phyloP scores from a whole-genome alignment of 2,113 vertebrate genomes.

The Microcebus ravelobensis region DNA sequence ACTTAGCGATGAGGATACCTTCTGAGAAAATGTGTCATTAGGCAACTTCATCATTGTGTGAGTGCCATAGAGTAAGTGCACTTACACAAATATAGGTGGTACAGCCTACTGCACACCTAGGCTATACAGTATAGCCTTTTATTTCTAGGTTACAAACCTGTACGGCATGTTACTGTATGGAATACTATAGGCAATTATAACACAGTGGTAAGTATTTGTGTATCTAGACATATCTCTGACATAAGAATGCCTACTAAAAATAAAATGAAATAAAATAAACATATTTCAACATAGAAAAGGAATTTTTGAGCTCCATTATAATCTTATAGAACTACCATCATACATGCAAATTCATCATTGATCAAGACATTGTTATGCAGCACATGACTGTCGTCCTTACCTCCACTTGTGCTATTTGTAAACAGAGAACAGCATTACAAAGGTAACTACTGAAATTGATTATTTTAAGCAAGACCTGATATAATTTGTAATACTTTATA shows the following conservation, averaged over 20 bases:
- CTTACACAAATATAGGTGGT: background rate
- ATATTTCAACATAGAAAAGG: background rate
- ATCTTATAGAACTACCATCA: background rate
- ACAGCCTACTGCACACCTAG: background rate
- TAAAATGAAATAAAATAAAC: background rate
- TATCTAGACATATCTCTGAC: background rate
- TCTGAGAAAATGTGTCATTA: background rate
- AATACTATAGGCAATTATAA: background rate
- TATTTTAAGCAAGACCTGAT: conserved; percentile 12
- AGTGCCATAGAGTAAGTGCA: background rate
- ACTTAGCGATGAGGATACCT: background rate
- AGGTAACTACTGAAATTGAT: conserved; percentile 35
- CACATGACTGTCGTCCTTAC: background rate
- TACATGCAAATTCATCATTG: background rate
- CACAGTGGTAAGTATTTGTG: background rate
- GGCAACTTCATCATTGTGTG: background rate
- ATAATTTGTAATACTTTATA: conserved; percentile 30
- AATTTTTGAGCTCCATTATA: no score
- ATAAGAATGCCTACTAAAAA: no score
- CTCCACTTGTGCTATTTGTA: background rate
- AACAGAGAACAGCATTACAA: background rate
- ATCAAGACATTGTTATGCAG: background rate
- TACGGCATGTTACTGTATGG: background rate
- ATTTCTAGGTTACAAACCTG: background rate
- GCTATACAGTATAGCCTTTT: background rate